These are phyloP conservation scores for Scomber scombrus DNA, from an alignment of 2,113 vertebrate genomes.

Conservation along the genomic window DNA sequence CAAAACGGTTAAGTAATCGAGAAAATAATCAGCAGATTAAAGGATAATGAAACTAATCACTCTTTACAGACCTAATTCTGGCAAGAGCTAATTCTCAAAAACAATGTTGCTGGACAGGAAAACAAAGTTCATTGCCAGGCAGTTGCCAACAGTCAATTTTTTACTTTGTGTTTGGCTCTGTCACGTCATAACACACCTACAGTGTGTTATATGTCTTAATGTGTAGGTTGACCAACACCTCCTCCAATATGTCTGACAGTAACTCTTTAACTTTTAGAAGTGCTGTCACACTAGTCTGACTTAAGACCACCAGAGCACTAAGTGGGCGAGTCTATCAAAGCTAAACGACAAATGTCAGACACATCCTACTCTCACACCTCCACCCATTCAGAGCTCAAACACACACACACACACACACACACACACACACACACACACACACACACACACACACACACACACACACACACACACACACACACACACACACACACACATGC, in stretches of 20 bases:
- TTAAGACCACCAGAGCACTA: constrained; percentile 49
- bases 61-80: too few relatives aligned
- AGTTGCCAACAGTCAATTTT: too few relatives aligned
- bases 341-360: constrained; percentile 50
- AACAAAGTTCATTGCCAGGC: too few relatives aligned
- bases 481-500: background rate
- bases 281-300: too few relatives aligned
- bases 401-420: background rate
- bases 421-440: background rate
- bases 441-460: background rate
- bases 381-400: background rate
- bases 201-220: background rate
- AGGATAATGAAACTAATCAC: too few relatives aligned
- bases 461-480: background rate
- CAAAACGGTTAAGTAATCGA: too few relatives aligned
- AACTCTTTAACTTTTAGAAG: too few relatives aligned
- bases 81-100: too few relatives aligned
- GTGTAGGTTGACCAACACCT: too few relatives aligned
- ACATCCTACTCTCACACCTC: constrained; percentile 46
- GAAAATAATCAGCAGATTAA: too few relatives aligned
- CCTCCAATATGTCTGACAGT: too few relatives aligned
- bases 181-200: constrained; percentile 2
- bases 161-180: background rate
- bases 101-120: too few relatives aligned
- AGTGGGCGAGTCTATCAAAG: constrained; percentile 31